Base-by-base conservation (phyloP, 2,113 vertebrate genomes). In the Dinomys branickii region DNA sequence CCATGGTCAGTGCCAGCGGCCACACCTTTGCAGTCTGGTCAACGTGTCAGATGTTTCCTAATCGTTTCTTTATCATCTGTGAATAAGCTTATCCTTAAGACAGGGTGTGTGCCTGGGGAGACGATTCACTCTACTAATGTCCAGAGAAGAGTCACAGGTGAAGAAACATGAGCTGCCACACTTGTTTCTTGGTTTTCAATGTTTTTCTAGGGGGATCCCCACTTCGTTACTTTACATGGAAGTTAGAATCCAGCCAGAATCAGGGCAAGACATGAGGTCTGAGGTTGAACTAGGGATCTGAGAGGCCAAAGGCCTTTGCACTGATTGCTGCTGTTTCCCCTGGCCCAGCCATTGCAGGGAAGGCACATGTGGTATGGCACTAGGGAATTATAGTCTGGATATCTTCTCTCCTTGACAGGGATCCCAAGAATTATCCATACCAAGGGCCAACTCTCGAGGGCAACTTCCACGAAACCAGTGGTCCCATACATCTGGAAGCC, bases 331-430 rank as follows among this genome's bases (percentile, higher is more conserved):
- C 50, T 92, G 5, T 47, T 71, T 58, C 91, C 54, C 47, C 41
- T 69, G 63, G 7, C 12, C 10, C 38, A 44, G 63, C 61, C 91
- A 17, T 47, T 81, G 47, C 65, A 77, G 47, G 44, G 16, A 52
- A 19, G 82, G 56, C 41, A 47, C 9, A 3, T 5, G 24, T 3
- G 0, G 9, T 54, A 90, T 77, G 16, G 81, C n/a, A 17, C 61
- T 82, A 30, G 61, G 56, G 35, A 65, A 41, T 82, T 50, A 95
- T 30, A 93, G 4, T n/a, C 38, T 61, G 41, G 63, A n/a, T 88
- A 44, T 97, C 59, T 61, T 94, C n/a, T 94, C 82, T 94, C 91
- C 30, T 92, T 61, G 2, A 88, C 94, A 98, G 98, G 94, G 77
- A 84, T 97, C 96, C 8, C 96, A 98, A 69, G 97, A 98, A 58